These are phyloP conservation scores for Synanthedon andrenaeformis DNA, from an alignment of 2,888 invertebrate species.

Conservation along the genomic window DNA sequence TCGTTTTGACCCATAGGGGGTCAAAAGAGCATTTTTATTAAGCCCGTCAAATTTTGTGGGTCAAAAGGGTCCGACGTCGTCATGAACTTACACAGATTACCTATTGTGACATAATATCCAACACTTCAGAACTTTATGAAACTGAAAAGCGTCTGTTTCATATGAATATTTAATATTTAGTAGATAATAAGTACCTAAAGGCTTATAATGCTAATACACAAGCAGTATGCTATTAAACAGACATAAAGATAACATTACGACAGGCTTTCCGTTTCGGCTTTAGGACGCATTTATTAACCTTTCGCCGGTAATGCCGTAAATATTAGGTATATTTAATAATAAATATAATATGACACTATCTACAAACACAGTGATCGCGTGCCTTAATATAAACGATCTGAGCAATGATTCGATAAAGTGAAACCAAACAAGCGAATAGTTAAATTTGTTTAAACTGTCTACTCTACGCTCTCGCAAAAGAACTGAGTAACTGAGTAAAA, in stretches of 20 bases:
- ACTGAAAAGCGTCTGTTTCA: too few species aligned
- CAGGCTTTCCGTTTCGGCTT: neutral
- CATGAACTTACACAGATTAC: too few species aligned
- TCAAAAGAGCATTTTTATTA: too few species aligned
- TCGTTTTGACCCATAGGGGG: too few species aligned
- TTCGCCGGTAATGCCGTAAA: neutral
- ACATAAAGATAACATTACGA: neutral
- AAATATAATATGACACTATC: conserved; percentile 9
- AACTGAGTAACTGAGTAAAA: too few species aligned
- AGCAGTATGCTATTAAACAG: neutral
- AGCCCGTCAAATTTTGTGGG: too few species aligned
- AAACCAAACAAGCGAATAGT: conserved; percentile 21
- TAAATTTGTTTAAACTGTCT: conserved; percentile 28
- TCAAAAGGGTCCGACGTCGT: too few species aligned
- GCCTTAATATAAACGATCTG: conserved; percentile 13
- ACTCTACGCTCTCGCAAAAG: conserved; percentile 14
- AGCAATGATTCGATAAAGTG: conserved; percentile 27
- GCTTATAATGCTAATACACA: neutral
- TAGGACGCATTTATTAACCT: neutral
- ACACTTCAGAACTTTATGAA: too few species aligned
- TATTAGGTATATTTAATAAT: conserved; percentile 4
- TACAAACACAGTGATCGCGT: conserved; percentile 19
- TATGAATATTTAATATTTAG: too few species aligned
- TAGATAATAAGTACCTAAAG: too few species aligned
- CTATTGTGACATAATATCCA: too few species aligned